Conservation (phyloP, 2,113 vertebrate species). For the Pangasianodon gigas region DNA sequence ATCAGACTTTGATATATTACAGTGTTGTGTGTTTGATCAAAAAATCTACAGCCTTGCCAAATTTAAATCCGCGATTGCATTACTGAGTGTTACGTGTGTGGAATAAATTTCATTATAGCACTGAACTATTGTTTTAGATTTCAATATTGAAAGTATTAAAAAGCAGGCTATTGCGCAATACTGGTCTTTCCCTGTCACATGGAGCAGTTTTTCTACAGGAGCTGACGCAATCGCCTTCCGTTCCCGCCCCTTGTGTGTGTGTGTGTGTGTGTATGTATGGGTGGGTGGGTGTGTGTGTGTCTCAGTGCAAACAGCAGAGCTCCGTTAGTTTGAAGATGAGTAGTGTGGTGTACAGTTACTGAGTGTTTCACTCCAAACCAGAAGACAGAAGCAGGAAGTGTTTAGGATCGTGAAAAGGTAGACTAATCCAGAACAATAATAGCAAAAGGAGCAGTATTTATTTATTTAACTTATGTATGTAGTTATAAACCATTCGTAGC, state of each 20-base stretch:
- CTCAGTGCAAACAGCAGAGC: not conserved
- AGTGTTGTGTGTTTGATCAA: not conserved
- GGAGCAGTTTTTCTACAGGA: not conserved
- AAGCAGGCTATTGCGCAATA: conserved; percentile 25
- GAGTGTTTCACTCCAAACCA: not conserved
- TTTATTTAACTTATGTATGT: not conserved
- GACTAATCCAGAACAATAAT: not conserved
- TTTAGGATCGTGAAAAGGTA: conserved; percentile 11
- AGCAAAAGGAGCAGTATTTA: not conserved
- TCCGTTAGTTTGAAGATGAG: conserved; percentile 32
- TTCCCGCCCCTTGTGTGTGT: no score
- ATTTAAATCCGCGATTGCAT: not conserved
- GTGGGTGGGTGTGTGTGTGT: no score
- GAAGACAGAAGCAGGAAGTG: not conserved
- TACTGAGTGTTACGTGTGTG: not conserved
- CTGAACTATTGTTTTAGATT: no score
- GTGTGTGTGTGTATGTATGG: not conserved
- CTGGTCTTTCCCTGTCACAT: conserved; percentile 39
- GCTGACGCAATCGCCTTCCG: conserved; percentile 41
- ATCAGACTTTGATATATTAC: not conserved
- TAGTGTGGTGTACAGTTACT: not conserved
- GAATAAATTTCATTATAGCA: not conserved
- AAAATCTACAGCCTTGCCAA: not conserved
- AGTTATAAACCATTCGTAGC: not conserved
- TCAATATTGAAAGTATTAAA: not conserved